Evolutionary conservation across 1,140 invertebrate species (phyloP).

Genomic region (Panulirus ornatus): DNA sequence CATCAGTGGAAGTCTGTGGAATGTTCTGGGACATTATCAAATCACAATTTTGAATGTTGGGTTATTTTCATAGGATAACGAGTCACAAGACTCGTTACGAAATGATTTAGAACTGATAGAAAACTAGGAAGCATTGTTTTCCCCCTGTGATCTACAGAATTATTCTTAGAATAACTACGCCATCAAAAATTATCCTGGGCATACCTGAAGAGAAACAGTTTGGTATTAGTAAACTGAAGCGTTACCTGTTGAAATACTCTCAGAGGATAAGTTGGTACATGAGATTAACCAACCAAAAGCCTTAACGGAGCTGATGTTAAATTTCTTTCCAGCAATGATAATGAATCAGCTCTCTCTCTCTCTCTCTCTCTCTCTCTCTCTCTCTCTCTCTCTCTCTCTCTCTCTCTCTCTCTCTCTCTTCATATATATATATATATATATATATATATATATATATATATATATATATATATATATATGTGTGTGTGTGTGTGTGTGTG

Average conservation of each 20-base stretch:
- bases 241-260: background rate
- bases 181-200: background rate
- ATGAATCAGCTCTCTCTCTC: too few species aligned
- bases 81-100: too few species aligned
- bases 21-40: too few species aligned
- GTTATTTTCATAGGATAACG: too few species aligned
- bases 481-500: conserved; percentile 7
- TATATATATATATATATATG: background rate
- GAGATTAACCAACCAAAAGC: background rate
- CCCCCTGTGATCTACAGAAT: background rate
- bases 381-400: background rate
- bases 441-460: background rate
- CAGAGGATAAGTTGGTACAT: background rate
- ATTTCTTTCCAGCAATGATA: background rate
- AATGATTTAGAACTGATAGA: too few species aligned
- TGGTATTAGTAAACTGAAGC: background rate
- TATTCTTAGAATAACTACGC: background rate
- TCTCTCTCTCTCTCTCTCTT: background rate
- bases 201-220: background rate
- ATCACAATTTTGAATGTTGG: too few species aligned
- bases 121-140: too few species aligned
- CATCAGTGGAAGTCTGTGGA: too few species aligned
- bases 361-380: background rate
- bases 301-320: background rate
- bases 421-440: background rate